Evolutionary conservation across 2,797 vertebrate genomes (phyloP).

Genomic region (Scolopax bukidnonensis): DNA sequence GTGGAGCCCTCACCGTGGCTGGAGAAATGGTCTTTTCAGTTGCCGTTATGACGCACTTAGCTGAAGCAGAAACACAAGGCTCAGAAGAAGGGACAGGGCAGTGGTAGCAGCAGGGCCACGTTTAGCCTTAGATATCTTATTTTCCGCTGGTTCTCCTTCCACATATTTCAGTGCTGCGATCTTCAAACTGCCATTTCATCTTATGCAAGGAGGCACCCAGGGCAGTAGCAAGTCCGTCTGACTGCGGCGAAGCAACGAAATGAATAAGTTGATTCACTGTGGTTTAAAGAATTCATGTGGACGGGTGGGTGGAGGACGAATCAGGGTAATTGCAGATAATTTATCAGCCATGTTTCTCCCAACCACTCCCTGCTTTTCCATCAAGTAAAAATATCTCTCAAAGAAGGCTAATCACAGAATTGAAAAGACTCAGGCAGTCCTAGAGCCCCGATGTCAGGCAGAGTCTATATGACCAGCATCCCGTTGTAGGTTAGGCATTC

Average conservation of each 20-base stretch:
- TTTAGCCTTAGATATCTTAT: not conserved
- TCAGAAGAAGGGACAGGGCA: not conserved
- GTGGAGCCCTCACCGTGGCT: not conserved
- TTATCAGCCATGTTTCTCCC: not conserved
- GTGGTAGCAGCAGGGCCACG: not conserved
- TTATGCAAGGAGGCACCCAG: not conserved
- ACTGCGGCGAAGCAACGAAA: not conserved
- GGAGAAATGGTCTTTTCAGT: not conserved
- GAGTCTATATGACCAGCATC: not conserved
- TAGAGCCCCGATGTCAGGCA: not conserved
- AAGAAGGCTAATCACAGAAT: not conserved
- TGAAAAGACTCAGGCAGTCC: not conserved
- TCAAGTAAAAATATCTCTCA: not conserved
- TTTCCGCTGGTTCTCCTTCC: not conserved
- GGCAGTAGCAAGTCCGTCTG: not conserved
- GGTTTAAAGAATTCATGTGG: not conserved
- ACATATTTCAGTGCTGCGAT: not conserved
- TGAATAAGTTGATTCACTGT: not conserved
- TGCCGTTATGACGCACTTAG: not conserved
- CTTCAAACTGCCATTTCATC: conserved; percentile 36
- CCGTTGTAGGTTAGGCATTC: not conserved
- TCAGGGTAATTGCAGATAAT: not conserved
- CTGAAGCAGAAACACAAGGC: not conserved
- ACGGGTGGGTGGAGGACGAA: not conserved
- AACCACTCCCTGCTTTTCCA: not conserved